These are phyloP conservation scores for Morone chrysops DNA, from an alignment of 2,113 vertebrate species.

Conservation along the genomic window DNA sequence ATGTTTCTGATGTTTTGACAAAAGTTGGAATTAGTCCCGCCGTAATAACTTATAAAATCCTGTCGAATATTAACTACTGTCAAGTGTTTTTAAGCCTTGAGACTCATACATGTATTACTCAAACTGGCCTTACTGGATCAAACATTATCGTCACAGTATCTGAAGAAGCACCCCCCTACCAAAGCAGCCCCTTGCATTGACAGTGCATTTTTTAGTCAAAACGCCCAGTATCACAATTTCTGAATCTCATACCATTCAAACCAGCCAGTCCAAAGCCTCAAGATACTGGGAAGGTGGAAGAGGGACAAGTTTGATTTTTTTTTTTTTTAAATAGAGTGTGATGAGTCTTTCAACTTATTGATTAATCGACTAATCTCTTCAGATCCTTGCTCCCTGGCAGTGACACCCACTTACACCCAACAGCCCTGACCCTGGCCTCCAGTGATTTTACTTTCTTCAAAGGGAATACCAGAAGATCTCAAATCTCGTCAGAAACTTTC, in stretches of 20 bases:
- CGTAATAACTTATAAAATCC: not conserved
- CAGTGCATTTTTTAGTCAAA: not conserved
- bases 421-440: not conserved
- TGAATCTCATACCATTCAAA: not conserved
- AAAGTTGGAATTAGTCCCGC: not conserved
- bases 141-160: not conserved
- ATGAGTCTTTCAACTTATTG: not conserved
- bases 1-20: not conserved
- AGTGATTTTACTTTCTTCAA: conserved; percentile 31
- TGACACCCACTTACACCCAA: not conserved
- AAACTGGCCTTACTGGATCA: not conserved
- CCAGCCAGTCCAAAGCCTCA: not conserved
- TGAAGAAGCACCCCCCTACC: not conserved
- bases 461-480: conserved; percentile 22
- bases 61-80: not conserved
- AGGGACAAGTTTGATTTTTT: not conserved
- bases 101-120: not conserved
- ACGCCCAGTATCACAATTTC: not conserved
- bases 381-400: not conserved
- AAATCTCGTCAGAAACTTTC: conserved; percentile 34
- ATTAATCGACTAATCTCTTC: not conserved
- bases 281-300: not conserved
- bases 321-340: not conserved
- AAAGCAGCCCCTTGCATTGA: not conserved
- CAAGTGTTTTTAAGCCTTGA: not conserved